Percentiles rank a stretch among this genome's conserved stretches.
phyloP scores from a whole-genome alignment of 2,888 invertebrate genomes.

The Ypsolopha scabrella region DNA sequence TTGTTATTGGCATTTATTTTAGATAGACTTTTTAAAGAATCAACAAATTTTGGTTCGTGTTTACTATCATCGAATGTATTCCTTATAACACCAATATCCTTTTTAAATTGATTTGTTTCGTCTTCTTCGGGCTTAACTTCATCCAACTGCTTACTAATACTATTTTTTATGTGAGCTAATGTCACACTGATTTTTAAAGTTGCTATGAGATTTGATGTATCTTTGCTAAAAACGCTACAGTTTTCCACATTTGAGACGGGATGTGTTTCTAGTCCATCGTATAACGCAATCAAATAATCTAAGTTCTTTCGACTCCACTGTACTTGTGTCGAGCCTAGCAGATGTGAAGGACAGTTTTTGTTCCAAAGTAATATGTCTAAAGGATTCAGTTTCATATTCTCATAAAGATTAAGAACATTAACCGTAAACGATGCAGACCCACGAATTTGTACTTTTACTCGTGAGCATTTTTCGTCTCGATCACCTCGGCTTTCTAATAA shows the following conservation, averaged over 20 bases:
- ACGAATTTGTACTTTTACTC: slow-evolving; percentile 18
- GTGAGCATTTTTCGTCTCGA: slow-evolving; percentile 9
- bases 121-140: no score
- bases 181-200: slow-evolving; percentile 3
- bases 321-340: slow-evolving; percentile 32
- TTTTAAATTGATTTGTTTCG: no score
- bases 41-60: no score
- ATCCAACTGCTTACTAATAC: slow-evolving; percentile 12
- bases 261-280: slow-evolving; percentile 4
- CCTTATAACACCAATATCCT: no score
- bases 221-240: slow-evolving; percentile 16
- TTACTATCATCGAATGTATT: no score
- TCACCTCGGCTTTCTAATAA: no score
- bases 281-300: slow-evolving; percentile 18
- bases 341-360: slow-evolving; percentile 20
- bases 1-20: no score
- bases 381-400: slow-evolving; percentile 37
- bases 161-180: slow-evolving; percentile 27
- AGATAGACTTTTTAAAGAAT: no score
- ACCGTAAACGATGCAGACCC: slow-evolving; percentile 27
- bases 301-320: slow-evolving; percentile 34
- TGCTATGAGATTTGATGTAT: slow-evolving; percentile 36
- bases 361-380: slow-evolving; percentile 37
- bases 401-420: slow-evolving; percentile 23
- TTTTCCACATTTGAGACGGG: slow-evolving; percentile 15